Percentiles rank a stretch among this genome's conserved stretches.
Evolutionary conservation across 2,888 invertebrate species (phyloP).

Genomic region (Epinotia bilunana): DNA sequence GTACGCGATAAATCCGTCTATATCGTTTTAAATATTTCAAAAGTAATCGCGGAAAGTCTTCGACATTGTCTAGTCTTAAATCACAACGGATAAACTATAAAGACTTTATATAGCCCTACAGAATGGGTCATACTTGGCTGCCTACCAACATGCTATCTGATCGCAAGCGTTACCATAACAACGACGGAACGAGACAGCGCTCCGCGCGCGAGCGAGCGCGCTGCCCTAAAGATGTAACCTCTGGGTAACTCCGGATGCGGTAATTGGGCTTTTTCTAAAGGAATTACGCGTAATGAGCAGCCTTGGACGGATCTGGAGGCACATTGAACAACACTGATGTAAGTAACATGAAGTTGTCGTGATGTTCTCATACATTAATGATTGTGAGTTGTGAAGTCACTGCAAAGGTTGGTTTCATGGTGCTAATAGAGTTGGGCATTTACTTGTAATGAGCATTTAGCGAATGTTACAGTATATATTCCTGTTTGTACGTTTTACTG

Average conservation of each 20-base stretch:
- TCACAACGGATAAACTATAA: neutral
- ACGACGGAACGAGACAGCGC: slow-evolving; percentile 3
- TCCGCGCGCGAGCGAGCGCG: neutral
- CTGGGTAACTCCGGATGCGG: slow-evolving; percentile 28
- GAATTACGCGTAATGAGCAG: slow-evolving; percentile 31
- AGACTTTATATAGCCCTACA: neutral
- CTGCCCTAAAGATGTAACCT: slow-evolving; percentile 1
- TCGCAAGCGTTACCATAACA: slow-evolving; percentile 21
- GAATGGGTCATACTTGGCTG: slow-evolving; percentile 12
- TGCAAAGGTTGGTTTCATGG: too few relatives aligned
- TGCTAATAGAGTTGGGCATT: too few relatives aligned
- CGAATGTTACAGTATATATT: too few relatives aligned
- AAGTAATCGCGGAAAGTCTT: too few relatives aligned
- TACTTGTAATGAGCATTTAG: too few relatives aligned
- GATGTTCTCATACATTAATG: neutral
- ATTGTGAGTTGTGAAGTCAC: neutral
- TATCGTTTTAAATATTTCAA: too few relatives aligned
- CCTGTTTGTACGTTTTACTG: too few relatives aligned
- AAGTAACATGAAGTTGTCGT: neutral
- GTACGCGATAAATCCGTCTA: too few relatives aligned
- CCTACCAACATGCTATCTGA: slow-evolving; percentile 4
- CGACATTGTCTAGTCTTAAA: too few relatives aligned
- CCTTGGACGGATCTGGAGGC: slow-evolving; percentile 19
- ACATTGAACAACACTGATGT: slow-evolving; percentile 7
- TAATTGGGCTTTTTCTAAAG: slow-evolving; percentile 31